Evolutionary conservation across 53 echinoderm and acorn worm species (phyloP), one percentile per base, ranked within the genome.

Genomic region (Temnopleurus reevesii): DNA sequence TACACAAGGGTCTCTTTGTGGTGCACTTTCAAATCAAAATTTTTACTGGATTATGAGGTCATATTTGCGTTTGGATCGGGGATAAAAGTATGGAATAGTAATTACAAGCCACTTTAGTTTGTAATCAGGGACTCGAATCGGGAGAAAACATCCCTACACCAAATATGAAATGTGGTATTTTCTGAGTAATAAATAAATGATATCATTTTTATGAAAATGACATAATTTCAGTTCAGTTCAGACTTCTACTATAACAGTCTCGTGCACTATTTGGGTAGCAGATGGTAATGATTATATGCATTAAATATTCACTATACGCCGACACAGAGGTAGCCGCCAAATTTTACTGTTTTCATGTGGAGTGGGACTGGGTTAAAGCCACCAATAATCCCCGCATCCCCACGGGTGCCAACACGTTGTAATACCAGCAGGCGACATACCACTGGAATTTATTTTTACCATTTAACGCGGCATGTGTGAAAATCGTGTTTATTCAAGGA

Each of bases 21-120:
- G 38, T 38, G n/a, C 41, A 41, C 41, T 71, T 71, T 71, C 41
- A 71, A 7, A n/a, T 41, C 7, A 21, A 71, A 71, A 71, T 71
- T 71, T 71, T 43, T 71, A 36, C 21, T 19, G 71, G 43, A 71
- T 71, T 71, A 71, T 71, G 71, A 23, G 71, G 71, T 71, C 71
- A 36, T 71, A 2, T 71, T 41, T 71, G 44, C 71, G 71, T 79
- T 79, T 79, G 51, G 79, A 26, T 46, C 43, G 28, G 45, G 49
- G 79, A 30, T 51, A 28, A 29, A 79, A 47, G 41, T 79, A 6
- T 79, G 79, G 46, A 79, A 29, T 12, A 47, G 79, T 79, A 46
- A 79, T 79, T 79, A 79, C 79, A 79, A 29, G 79, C 51, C 79
- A 51, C 46, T 79, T n/a, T 79, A 49, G 51, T 49, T 26, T 47